Evolutionary conservation across 1,140 invertebrate genomes (phyloP), one percentile per base, ranked within the genome.

Genomic region (Camponotus floridanus): DNA sequence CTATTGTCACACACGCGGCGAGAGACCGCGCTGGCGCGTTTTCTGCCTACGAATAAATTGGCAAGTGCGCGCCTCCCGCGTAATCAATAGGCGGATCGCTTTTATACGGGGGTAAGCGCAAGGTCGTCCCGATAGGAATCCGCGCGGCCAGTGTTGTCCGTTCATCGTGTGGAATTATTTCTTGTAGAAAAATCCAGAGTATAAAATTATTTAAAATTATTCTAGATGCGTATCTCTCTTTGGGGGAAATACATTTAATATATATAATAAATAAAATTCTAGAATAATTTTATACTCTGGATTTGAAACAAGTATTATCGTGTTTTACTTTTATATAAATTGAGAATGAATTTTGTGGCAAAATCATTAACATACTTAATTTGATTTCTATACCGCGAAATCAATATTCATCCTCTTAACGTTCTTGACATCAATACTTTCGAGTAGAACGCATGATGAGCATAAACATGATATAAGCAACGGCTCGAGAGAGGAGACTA

Each of bases 31-130:
- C 80, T 83, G 61, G 86, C 86, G 80, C 86, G 86, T 86, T 90
- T 89, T 91, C 91, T 91, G 89, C 85, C 91, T 89, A 87, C 88
- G 84, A 87, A 91, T 92, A 92, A 92, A 92, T 92, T 92, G 91
- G 90, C 91, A 92, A 92, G 91, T 91, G 90, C 86, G 88, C 91
- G 89, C 76, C 81, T 88, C 85, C 79, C 79, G 79, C 87, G 91
- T 91, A 92, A 92, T 91, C 91, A 92, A 92, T 92, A 92, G 91
- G 86, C 89, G 78, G 89, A 87, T 89, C 89, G 88, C 88, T 87
- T 90, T 89, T 90, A 76, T 80, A 76, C 76, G 80, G 76, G 85
- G 81, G 88, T 76, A 76, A 89, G 61, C 33, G 88, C 88, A 90
- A 90, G 88, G 88, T 89, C 89, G 89, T 48, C 84, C 68, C 68